A percentile compares a stretch with the other conserved stretches of the same genome.
Conservation (phyloP, 2,888 invertebrate species). For the Ectemnius cavifrons region DNA sequence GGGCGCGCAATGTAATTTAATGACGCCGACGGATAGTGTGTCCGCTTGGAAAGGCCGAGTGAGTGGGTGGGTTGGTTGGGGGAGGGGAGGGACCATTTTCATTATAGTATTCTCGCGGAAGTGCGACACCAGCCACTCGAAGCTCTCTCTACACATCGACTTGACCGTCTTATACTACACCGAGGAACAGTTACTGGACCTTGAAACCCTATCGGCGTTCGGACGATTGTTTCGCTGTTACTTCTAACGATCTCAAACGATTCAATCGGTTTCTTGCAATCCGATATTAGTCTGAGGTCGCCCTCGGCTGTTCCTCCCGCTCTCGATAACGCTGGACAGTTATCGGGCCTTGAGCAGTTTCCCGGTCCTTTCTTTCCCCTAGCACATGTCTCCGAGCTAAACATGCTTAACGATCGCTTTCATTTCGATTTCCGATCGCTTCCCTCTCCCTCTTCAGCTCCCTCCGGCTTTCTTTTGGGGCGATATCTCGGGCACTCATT, state of each 20-base stretch:
- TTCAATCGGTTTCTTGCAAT: constrained; percentile 19
- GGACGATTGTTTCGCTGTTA: constrained; percentile 25
- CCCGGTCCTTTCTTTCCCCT: constrained; percentile 11
- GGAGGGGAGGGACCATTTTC: constrained; percentile 12
- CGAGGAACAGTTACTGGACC: constrained; percentile 39
- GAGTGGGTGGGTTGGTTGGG: neutral
- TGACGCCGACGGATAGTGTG: neutral
- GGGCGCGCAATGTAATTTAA: constrained; percentile 1
- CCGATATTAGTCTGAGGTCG: constrained; percentile 15
- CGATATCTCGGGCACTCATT: too few relatives aligned
- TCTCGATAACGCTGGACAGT: constrained; percentile 21
- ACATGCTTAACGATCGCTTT: neutral
- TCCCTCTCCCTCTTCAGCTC: too few relatives aligned
- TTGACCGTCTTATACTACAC: neutral
- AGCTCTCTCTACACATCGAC: constrained; percentile 10
- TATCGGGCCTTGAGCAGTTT: constrained; percentile 32
- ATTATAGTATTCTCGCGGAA: constrained; percentile 23
- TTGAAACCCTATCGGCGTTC: constrained; percentile 27
- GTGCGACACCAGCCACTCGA: constrained; percentile 10
- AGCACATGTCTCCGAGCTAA: constrained; percentile 18
- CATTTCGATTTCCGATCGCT: neutral
- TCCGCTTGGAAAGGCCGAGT: neutral
- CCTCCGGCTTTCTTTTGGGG: too few relatives aligned
- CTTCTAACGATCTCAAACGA: constrained; percentile 17
- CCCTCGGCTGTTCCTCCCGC: constrained; percentile 11